Conservation (phyloP, 2,113 vertebrate species). For the Phocoena phocoena region DNA sequence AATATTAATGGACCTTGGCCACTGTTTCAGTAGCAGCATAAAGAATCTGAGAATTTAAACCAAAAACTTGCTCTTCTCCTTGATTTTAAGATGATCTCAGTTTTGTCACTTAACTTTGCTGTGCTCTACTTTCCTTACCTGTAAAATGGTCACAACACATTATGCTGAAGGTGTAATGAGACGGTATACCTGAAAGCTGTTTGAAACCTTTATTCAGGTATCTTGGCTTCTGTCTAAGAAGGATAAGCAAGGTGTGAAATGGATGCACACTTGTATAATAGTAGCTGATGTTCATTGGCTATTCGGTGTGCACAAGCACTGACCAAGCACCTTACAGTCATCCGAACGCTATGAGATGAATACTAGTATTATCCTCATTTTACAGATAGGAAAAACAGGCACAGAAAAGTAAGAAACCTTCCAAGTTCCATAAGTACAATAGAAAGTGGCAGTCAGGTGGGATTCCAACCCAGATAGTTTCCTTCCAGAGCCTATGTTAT, state of each 20-base stretch:
- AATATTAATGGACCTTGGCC: not conserved
- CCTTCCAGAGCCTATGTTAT: not conserved
- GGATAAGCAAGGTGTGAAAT: not conserved
- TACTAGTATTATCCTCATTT: not conserved
- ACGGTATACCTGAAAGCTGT: not conserved
- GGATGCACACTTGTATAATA: rapidly evolving
- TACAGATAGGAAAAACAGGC: not conserved
- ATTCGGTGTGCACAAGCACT: rapidly evolving
- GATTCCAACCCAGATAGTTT: not conserved
- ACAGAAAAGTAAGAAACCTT: not conserved
- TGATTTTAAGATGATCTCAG: not conserved
- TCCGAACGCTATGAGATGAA: not conserved
- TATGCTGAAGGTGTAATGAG: not conserved
- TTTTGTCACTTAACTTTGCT: not conserved
- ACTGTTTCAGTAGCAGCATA: not conserved
- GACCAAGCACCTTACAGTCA: not conserved
- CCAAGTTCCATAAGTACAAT: not conserved
- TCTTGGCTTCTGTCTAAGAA: not conserved
- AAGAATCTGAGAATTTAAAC: not conserved
- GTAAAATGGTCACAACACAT: not conserved
- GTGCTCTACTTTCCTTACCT: not conserved
- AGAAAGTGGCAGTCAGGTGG: not conserved
- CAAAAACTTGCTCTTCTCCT: not conserved
- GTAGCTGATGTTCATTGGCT: too few relatives aligned
- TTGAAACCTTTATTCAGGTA: not conserved